Conservation (phyloP, 2,113 vertebrate species). For the Tenrec ecaudatus region DNA sequence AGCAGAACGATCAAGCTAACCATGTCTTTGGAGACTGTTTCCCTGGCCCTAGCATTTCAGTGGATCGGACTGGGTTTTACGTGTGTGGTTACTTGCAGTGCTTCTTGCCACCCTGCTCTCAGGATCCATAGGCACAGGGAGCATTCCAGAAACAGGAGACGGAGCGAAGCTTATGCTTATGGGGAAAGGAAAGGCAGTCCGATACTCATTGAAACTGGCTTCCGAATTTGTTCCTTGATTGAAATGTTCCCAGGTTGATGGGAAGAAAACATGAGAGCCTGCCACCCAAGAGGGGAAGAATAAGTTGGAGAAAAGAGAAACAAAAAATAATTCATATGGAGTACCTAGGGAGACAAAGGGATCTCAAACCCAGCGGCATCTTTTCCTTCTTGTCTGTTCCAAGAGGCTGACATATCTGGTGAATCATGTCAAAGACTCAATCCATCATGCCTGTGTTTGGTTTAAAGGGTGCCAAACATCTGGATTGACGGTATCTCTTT, state of each 20-base stretch:
- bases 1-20: conserved; percentile 79
- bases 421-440: conserved; percentile 74
- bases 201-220: conserved; percentile 38
- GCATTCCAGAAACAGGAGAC: conserved; percentile 14
- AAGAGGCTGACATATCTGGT: conserved; percentile 78
- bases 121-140: neutral
- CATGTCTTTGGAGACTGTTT: conserved; percentile 76
- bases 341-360: conserved; percentile 47
- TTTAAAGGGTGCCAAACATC: conserved; percentile 77
- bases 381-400: conserved; percentile 72
- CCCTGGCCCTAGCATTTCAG: conserved; percentile 72
- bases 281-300: neutral
- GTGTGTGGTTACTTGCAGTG: neutral
- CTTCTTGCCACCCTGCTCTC: neutral
- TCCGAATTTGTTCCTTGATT: neutral
- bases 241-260: conserved; percentile 25
- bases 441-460: conserved; percentile 70
- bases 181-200: neutral
- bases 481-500: conserved; percentile 71
- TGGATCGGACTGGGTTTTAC: conserved; percentile 68
- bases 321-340: conserved; percentile 54
- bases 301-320: conserved; percentile 46
- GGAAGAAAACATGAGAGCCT: conserved; percentile 42
- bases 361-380: conserved; percentile 68
- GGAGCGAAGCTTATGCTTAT: neutral